These are phyloP conservation scores for Premnoplex brunnescens DNA, from an alignment of 2,797 vertebrate species.

Conservation along the genomic window DNA sequence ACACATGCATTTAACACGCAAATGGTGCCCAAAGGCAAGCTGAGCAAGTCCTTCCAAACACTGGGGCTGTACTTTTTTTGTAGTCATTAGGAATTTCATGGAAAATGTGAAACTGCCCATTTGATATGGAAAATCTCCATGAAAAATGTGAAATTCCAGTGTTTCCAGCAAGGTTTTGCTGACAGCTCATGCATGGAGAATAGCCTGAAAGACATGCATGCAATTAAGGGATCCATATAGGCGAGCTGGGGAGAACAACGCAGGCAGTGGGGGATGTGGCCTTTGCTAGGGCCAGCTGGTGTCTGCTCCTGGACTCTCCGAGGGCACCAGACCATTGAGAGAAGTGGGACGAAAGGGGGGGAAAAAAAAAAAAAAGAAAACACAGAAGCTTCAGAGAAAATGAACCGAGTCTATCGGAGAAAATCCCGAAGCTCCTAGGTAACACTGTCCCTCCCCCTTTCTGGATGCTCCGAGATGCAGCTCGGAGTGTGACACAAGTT, in stretches of 20 bases:
- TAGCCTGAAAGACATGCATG: conserved; percentile 69
- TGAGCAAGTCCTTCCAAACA: background rate
- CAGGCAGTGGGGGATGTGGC: conserved; percentile 66
- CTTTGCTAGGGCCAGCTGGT: conserved; percentile 66
- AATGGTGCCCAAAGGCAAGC: conserved; percentile 19
- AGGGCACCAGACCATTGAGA: conserved; percentile 65
- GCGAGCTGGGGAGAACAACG: conserved; percentile 30
- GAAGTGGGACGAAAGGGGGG: conserved; percentile 9
- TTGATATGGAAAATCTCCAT: conserved; percentile 64
- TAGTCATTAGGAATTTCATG: conserved; percentile 63
- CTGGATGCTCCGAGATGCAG: background rate
- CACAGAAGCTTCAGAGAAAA: conserved; percentile 60
- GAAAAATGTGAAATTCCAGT: conserved; percentile 70
- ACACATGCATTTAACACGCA: conserved; percentile 20
- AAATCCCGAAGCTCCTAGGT: conserved; percentile 44
- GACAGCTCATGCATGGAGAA: conserved; percentile 70
- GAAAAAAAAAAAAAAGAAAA: background rate
- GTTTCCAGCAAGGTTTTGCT: conserved; percentile 69
- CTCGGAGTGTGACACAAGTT: background rate
- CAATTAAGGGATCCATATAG: conserved; percentile 52
- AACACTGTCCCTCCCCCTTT: background rate
- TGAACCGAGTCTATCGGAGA: conserved; percentile 16
- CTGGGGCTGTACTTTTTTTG: background rate
- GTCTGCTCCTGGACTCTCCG: conserved; percentile 49
- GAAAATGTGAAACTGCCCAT: conserved; percentile 58